Conservation (phyloP, 2,113 vertebrate genomes). For the Ailuropoda melanoleuca region DNA sequence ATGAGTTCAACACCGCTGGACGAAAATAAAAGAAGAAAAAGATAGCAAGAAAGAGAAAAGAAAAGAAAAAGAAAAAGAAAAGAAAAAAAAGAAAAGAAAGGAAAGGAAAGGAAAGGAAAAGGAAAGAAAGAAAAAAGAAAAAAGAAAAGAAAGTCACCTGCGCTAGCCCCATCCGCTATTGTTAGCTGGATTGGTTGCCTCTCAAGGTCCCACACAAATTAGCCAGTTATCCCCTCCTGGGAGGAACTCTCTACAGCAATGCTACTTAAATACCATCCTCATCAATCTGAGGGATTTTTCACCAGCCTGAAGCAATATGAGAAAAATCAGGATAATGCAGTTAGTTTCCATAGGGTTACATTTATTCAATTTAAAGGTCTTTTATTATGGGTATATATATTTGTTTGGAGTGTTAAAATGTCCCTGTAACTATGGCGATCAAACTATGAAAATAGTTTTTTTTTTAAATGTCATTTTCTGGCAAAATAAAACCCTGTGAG, state of each 20-base stretch:
- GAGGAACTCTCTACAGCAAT: not conserved
- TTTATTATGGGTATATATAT: not conserved
- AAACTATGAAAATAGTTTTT: not conserved
- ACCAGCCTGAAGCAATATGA: constrained; percentile 3
- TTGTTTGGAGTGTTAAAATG: not conserved
- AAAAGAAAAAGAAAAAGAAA: too few species aligned
- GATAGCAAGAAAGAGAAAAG: too few species aligned
- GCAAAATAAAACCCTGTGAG: not conserved
- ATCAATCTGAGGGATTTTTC: not conserved
- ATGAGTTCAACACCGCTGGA: not conserved
- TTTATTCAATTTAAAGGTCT: constrained; percentile 27
- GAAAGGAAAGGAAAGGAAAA: too few species aligned
- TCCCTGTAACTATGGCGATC: not conserved
- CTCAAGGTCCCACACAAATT: not conserved
- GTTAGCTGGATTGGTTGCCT: not conserved
- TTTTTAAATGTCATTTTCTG: constrained; percentile 1
- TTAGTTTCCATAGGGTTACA: not conserved
- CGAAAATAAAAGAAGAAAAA: not conserved
- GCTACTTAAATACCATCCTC: not conserved
- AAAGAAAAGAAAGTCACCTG: not conserved
- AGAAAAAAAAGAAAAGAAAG: too few species aligned
- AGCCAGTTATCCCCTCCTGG: not conserved
- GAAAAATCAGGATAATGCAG: constrained; percentile 35
- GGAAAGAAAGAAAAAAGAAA: not conserved
- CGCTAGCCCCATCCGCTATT: not conserved